Percentiles rank a stretch among this genome's conserved stretches.
These are phyloP conservation scores for Pantherophis alleghaniensis DNA, from an alignment of 2,797 vertebrate species.

Conservation along the genomic window DNA sequence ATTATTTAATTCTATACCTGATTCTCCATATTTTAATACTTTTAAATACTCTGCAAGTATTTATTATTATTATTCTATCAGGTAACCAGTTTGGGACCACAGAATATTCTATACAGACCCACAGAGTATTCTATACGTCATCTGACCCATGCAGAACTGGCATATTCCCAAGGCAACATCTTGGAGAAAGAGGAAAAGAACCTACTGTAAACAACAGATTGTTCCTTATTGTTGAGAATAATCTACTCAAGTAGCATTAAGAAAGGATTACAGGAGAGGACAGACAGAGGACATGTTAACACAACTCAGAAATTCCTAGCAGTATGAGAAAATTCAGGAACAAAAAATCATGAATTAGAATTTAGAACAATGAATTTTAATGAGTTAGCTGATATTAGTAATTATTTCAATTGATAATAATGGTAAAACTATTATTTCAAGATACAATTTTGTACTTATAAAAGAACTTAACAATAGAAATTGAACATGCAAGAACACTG, in stretches of 20 bases:
- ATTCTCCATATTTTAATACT: background rate
- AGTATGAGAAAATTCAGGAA: background rate
- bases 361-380: background rate
- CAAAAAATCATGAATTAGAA: background rate
- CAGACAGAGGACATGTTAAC: constrained; percentile 64
- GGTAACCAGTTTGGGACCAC: background rate
- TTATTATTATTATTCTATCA: background rate
- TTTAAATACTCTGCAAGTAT: background rate
- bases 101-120: background rate
- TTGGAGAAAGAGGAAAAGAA: constrained; percentile 35
- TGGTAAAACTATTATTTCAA: constrained; percentile 1
- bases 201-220: constrained; percentile 55
- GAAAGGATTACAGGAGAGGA: constrained; percentile 65
- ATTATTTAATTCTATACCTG: background rate
- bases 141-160: constrained; percentile 1
- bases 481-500: constrained; percentile 13
- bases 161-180: background rate
- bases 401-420: background rate
- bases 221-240: constrained; percentile 50
- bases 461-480: background rate
- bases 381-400: background rate
- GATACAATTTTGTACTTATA: background rate
- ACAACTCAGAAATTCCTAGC: background rate
- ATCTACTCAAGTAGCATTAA: constrained; percentile 66
- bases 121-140: background rate